A percentile compares a stretch with the other conserved stretches of the same genome.
phyloP scores from a whole-genome alignment of 30 jellyfish, hydroid and myxozoan species.

The Aurelia coerulea region DNA sequence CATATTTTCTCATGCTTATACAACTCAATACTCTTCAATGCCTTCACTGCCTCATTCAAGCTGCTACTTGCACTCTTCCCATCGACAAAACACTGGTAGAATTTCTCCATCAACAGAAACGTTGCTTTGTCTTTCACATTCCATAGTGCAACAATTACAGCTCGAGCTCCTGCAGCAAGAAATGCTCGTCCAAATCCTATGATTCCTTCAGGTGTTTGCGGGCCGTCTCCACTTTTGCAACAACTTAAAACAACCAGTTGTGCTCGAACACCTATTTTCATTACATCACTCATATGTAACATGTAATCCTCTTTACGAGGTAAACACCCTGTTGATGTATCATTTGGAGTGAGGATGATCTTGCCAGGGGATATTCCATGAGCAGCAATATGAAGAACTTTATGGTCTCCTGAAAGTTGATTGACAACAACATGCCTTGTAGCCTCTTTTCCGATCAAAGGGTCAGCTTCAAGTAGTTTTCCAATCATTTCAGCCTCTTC shows the following conservation, averaged over 20 bases:
- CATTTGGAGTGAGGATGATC: background rate
- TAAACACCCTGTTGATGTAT: background rate
- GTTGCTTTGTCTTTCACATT: background rate
- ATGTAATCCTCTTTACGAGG: background rate
- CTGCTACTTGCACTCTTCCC: no score
- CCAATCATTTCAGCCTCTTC: background rate
- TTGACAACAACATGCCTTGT: background rate
- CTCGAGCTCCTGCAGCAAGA: constrained; percentile 12
- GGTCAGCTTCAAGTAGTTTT: background rate
- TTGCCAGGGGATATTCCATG: background rate
- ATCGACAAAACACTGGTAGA: background rate
- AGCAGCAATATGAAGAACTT: background rate
- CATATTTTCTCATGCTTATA: no score
- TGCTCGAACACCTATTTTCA: background rate
- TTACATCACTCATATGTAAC: background rate
- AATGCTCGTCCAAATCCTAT: constrained; percentile 5
- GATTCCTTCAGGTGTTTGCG: background rate
- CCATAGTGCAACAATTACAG: background rate
- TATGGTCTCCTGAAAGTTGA: background rate
- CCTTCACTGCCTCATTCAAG: no score
- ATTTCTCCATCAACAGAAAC: background rate
- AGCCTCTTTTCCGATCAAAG: background rate
- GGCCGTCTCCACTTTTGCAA: background rate
- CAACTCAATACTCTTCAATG: no score
- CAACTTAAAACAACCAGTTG: background rate